Evolutionary conservation across 2,888 invertebrate species (phyloP).

Genomic region (Caenorhabditis plicata): DNA sequence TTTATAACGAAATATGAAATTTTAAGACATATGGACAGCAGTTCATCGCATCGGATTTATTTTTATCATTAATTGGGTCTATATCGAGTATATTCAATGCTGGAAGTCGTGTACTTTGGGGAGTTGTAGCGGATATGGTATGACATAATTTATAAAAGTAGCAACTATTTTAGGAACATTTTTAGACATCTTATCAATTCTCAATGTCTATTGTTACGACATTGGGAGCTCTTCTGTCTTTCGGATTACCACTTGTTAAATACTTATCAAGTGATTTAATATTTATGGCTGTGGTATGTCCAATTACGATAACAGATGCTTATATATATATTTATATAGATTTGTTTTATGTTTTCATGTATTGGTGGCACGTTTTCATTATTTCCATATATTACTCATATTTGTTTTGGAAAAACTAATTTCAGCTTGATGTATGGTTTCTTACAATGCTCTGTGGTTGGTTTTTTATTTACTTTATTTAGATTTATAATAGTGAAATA

Average conservation of each 20-base stretch:
- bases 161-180: neutral
- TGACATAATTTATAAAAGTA: neutral
- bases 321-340: constrained; percentile 25
- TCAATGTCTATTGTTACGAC: constrained; percentile 59
- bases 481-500: no score
- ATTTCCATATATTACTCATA: constrained; percentile 57
- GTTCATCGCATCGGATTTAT: constrained; percentile 60
- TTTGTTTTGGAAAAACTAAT: constrained; percentile 56
- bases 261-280: constrained; percentile 32
- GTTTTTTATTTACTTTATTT: no score
- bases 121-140: constrained; percentile 54
- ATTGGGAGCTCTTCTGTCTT: constrained; percentile 53
- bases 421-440: constrained; percentile 60
- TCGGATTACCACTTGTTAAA: constrained; percentile 49
- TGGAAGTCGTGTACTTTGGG: constrained; percentile 58
- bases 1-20: neutral
- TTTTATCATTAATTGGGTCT: constrained; percentile 59
- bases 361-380: constrained; percentile 61
- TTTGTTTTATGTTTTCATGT: constrained; percentile 56
- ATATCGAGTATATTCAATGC: constrained; percentile 60
- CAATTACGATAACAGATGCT: neutral
- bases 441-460: constrained; percentile 54
- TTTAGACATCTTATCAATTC: constrained; percentile 56
- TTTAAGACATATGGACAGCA: constrained; percentile 58
- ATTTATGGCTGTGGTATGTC: constrained; percentile 35